Conservation (phyloP, 2,797 vertebrate species). For the Anabas testudineus region DNA sequence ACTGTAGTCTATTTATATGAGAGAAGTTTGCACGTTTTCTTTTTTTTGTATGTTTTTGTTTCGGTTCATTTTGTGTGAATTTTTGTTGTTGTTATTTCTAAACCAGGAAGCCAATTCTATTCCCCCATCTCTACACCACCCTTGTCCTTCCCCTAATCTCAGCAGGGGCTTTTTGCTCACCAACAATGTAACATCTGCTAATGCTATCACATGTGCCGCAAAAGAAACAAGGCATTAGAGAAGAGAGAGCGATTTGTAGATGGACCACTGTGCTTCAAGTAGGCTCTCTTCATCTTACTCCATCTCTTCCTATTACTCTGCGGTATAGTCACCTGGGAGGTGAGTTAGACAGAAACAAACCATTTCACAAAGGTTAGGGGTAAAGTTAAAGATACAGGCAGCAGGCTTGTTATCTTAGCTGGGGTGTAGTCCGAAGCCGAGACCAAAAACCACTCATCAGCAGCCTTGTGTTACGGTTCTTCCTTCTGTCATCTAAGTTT, state of each 20-base stretch:
- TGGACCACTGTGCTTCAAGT: neutral
- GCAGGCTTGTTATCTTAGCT: too few relatives aligned
- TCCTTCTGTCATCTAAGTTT: too few relatives aligned
- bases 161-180: slow-evolving; percentile 24
- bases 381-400: too few relatives aligned
- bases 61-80: slow-evolving; percentile 67
- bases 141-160: slow-evolving; percentile 34
- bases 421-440: too few relatives aligned
- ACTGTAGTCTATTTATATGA: slow-evolving; percentile 86
- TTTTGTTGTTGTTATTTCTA: slow-evolving; percentile 62
- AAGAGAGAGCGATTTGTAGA: slow-evolving; percentile 8
- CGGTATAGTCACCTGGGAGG: neutral
- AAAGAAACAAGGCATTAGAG: slow-evolving; percentile 24
- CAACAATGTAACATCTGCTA: slow-evolving; percentile 54
- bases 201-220: slow-evolving; percentile 33
- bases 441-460: too few relatives aligned
- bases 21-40: slow-evolving; percentile 87
- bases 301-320: slow-evolving; percentile 23
- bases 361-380: too few relatives aligned
- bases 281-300: neutral
- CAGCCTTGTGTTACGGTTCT: too few relatives aligned
- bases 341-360: neutral
- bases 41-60: slow-evolving; percentile 61
- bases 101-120: slow-evolving; percentile 66
- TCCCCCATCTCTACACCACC: slow-evolving; percentile 19